A percentile compares a stretch with the other conserved stretches of the same genome.
Evolutionary conservation across 2,797 vertebrate genomes (phyloP).

Genomic region (Tauraco hartlaubi): DNA sequence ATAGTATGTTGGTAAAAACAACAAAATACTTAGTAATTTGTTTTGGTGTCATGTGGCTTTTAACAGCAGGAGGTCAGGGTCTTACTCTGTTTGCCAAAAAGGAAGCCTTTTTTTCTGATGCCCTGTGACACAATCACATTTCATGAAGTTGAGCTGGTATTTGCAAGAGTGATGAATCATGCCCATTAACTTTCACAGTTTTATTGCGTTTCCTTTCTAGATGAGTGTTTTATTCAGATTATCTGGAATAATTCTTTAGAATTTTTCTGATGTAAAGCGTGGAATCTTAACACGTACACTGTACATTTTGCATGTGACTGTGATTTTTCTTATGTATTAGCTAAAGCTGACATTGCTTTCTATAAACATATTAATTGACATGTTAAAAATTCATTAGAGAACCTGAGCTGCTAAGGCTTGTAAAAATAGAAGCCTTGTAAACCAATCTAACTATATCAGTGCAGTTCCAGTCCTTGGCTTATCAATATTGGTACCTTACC

Average conservation of each 20-base stretch:
- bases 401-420: slow-evolving; percentile 61
- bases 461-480: slow-evolving; percentile 61
- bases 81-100: not conserved
- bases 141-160: not conserved
- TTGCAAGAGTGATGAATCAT: slow-evolving; percentile 5
- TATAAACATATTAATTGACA: slow-evolving; percentile 71
- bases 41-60: not conserved
- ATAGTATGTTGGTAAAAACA: not conserved
- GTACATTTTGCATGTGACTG: slow-evolving; percentile 50
- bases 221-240: not conserved
- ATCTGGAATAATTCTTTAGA: not conserved
- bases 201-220: slow-evolving; percentile 1
- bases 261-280: not conserved
- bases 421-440: slow-evolving; percentile 68
- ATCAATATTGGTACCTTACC: slow-evolving; percentile 22
- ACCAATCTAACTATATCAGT: slow-evolving; percentile 71
- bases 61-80: not conserved
- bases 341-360: slow-evolving; percentile 44
- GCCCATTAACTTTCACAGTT: not conserved
- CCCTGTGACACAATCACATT: not conserved
- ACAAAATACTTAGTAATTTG: not conserved
- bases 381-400: slow-evolving; percentile 74
- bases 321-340: slow-evolving; percentile 70
- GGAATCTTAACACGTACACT: not conserved
- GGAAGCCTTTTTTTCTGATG: not conserved